These are phyloP conservation scores for Belgica antarctica DNA, from an alignment of 2,888 invertebrate species.

Conservation along the genomic window DNA sequence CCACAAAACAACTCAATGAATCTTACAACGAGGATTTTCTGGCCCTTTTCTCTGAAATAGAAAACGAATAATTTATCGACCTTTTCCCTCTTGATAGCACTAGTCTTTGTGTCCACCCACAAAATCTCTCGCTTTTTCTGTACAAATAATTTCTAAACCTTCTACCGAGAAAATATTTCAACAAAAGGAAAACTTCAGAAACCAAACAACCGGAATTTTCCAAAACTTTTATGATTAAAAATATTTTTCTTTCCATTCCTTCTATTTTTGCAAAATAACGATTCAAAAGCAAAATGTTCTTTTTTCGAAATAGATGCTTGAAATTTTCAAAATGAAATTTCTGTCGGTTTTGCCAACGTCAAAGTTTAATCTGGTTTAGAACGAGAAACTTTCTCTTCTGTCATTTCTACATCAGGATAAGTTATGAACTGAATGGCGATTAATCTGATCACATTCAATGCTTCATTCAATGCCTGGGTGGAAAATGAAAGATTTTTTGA, in stretches of 20 bases:
- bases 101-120: background rate
- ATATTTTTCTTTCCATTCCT: constrained; percentile 15
- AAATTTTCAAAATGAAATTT: constrained; percentile 18
- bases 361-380: background rate
- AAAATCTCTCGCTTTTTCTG: background rate
- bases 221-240: constrained; percentile 43
- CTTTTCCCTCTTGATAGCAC: background rate
- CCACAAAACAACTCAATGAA: constrained; percentile 40
- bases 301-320: background rate
- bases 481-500: background rate
- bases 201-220: constrained; percentile 33
- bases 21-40: constrained; percentile 39
- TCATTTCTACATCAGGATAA: constrained; percentile 1
- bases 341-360: background rate
- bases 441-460: no score
- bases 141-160: constrained; percentile 12
- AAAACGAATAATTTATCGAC: constrained; percentile 35
- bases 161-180: background rate
- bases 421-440: constrained; percentile 1
- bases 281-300: constrained; percentile 31
- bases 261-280: background rate
- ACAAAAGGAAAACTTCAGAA: constrained; percentile 41
- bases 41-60: constrained; percentile 13
- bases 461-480: no score
- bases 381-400: constrained; percentile 3